Base-by-base conservation (phyloP, 1,140 invertebrate genomes). In the Metopolophium dirhodum region DNA sequence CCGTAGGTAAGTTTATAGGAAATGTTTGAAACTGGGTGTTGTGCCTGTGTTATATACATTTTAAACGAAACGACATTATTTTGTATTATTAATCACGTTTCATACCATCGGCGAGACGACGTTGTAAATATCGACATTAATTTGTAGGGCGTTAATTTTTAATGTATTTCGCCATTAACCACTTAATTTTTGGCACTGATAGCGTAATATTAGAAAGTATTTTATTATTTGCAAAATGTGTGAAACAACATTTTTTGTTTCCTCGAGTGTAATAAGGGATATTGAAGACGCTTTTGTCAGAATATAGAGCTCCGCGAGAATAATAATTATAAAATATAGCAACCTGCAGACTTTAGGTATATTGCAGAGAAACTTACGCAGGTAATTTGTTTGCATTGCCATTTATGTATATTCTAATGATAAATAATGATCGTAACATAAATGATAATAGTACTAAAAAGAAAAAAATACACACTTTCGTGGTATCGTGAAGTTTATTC, bases 251-350 rank as follows among this genome's bases (percentile, higher is more conserved):
- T 86, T 11, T 26, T 68, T 68, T 26, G 41, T 86, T 86, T 86
- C 14, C 26, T 26, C 14, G 30, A 86, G 37, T 45, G 37, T 14
- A 86, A 47, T 14, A 86, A 47, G 35, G 11, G 35, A 82, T 37
- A 82, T 82, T 82, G n/a, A 37, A 82, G 83, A 47, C 22, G 26
- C 37, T 86, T 86, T 86, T 86, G 41, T 8, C 20, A 45, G 41
- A 86, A 86, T 45, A 86, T 45, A 26, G 41, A 86, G 37, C 41
- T 26, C 26, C 22, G 23, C 9, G 0, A 86, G 41, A 30, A 86
- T 86, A 86, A 86, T 86, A 86, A 83, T 82, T 82, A 82, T 83
- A 83, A 83, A 83, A 83, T 83, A 37, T 83, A 37, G 82, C 9
- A 23, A 83, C 37, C 20, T 41, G 41, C 41, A 37, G 7, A 41